phyloP scores from a whole-genome alignment of 1,140 invertebrate genomes.

The Drosophila sechellia region DNA sequence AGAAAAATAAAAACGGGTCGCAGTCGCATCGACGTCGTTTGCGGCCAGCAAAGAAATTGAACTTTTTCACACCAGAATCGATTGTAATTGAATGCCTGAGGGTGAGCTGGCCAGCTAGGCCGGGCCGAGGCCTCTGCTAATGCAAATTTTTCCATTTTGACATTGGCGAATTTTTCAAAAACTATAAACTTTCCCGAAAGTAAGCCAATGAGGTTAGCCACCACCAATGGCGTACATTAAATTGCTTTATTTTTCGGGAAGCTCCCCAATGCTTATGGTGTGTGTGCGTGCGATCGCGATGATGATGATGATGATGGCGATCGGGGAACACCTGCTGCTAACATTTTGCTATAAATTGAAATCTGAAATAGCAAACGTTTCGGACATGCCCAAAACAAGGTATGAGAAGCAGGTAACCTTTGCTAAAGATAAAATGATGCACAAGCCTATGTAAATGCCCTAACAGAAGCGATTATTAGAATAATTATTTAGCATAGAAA shows the following conservation, averaged over 20 bases:
- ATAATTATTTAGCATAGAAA: too few relatives aligned
- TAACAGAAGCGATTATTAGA: neutral
- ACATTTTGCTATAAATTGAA: conserved; percentile 79
- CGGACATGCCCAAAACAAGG: conserved; percentile 51
- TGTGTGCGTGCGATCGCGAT: conserved; percentile 16
- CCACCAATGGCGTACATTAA: conserved; percentile 80
- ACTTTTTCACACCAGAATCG: conserved; percentile 83
- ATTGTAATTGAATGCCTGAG: conserved; percentile 83
- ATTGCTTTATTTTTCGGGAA: conserved; percentile 71
- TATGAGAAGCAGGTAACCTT: conserved; percentile 4
- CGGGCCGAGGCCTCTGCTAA: conserved; percentile 51
- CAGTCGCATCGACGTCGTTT: conserved; percentile 56
- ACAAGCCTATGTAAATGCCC: conserved; percentile 4
- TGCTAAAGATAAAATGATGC: neutral
- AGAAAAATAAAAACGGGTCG: conserved; percentile 61
- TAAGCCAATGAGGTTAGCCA: conserved; percentile 65
- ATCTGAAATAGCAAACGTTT: conserved; percentile 59
- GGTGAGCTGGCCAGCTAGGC: conserved; percentile 48
- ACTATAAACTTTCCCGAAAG: conserved; percentile 56
- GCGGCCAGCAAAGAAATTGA: conserved; percentile 78
- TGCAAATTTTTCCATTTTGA: conserved; percentile 81
- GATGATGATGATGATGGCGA: conserved; percentile 13
- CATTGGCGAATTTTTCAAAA: conserved; percentile 78
- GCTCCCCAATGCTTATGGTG: conserved; percentile 13
- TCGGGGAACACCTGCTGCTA: conserved; percentile 74